Evolutionary conservation across 2,113 vertebrate species (phyloP).

Genomic region (Rynchops niger): DNA sequence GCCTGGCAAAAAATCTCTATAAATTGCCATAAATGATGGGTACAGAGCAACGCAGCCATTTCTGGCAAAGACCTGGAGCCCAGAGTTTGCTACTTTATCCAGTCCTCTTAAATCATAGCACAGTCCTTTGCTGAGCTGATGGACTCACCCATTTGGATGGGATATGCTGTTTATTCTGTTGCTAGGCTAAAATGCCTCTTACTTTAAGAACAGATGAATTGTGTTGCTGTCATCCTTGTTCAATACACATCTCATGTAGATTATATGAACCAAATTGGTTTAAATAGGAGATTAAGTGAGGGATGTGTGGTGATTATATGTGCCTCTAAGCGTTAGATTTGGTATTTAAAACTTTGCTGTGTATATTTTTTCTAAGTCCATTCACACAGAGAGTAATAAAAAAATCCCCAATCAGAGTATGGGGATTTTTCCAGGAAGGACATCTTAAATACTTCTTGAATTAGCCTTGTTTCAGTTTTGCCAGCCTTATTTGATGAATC

Average conservation of each 20-base stretch:
- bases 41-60: neutral
- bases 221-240: neutral
- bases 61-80: neutral
- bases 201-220: neutral
- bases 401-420: neutral
- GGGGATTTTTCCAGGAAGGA: neutral
- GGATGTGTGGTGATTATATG: neutral
- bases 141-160: neutral
- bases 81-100: neutral
- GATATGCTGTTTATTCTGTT: constrained; percentile 4
- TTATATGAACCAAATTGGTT: neutral
- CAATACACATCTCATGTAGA: neutral
- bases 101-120: neutral
- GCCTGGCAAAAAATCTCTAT: neutral
- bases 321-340: neutral
- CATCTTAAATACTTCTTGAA: neutral
- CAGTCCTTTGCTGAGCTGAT: neutral
- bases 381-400: neutral
- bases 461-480: neutral
- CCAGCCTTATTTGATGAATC: neutral
- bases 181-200: neutral
- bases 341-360: neutral
- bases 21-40: neutral
- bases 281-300: neutral
- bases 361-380: neutral